A percentile compares a stretch with the other conserved stretches of the same genome.
phyloP scores from a whole-genome alignment of 2,113 vertebrate genomes.

The Trogon melanurus region DNA sequence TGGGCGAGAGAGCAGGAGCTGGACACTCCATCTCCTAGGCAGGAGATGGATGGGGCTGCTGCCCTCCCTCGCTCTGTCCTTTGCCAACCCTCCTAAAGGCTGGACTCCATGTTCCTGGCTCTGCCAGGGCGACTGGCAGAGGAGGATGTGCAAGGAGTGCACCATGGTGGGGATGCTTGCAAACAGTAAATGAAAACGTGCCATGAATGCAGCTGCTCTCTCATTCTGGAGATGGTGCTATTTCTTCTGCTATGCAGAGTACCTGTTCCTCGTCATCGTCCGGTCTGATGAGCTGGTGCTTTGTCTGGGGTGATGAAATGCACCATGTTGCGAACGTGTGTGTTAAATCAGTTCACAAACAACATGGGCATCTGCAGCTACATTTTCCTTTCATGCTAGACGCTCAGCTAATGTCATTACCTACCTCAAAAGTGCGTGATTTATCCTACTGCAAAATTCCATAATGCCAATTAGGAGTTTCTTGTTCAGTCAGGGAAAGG shows the following conservation, averaged over 20 bases:
- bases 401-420: not conserved
- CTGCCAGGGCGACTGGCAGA: not conserved
- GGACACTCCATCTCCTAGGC: not conserved
- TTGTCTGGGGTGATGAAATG: not conserved
- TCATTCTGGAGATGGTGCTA: not conserved
- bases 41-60: not conserved
- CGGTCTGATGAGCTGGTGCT: not conserved
- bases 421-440: not conserved
- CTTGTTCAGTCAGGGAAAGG: not conserved
- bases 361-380: not conserved
- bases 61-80: not conserved
- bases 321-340: not conserved
- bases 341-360: not conserved
- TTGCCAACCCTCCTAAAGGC: not conserved
- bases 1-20: not conserved
- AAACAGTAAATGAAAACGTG: not conserved
- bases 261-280: not conserved
- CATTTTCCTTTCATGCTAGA: not conserved
- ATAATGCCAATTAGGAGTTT: not conserved
- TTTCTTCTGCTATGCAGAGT: not conserved
- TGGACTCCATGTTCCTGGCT: not conserved
- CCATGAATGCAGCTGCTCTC: not conserved
- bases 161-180: not conserved
- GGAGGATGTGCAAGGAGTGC: not conserved
- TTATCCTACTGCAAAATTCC: not conserved